Conservation (phyloP, 2,888 invertebrate species). For the Cancer borealis region DNA sequence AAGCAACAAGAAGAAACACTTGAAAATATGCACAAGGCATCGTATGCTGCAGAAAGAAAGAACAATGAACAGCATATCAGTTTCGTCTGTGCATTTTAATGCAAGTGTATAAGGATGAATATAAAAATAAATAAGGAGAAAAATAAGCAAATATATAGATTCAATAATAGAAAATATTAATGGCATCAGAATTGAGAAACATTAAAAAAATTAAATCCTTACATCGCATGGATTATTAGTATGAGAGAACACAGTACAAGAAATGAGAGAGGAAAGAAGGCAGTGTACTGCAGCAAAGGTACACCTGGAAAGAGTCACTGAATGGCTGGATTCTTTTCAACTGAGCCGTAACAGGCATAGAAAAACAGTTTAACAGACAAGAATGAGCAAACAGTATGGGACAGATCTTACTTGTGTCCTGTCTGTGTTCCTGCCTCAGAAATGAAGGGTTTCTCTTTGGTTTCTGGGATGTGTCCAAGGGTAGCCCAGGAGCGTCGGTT, state of each 20-base stretch:
- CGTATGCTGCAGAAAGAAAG: too few species aligned
- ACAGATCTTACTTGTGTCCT: slow-evolving; percentile 56
- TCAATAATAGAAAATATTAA: neutral
- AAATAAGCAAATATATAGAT: too few species aligned
- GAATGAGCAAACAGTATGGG: neutral
- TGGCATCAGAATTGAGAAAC: neutral
- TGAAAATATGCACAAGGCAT: too few species aligned
- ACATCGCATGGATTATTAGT: neutral
- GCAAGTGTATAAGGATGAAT: too few species aligned
- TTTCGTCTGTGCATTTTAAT: too few species aligned
- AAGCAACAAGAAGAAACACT: too few species aligned
- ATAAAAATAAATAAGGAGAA: too few species aligned
- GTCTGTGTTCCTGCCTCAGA: slow-evolving; percentile 63
- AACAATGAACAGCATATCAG: too few species aligned
- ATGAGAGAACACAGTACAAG: neutral
- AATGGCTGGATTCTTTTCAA: neutral
- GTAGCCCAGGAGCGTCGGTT: slow-evolving; percentile 63
- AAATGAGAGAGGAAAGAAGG: neutral
- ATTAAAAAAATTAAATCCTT: neutral
- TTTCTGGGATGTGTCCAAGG: slow-evolving; percentile 54
- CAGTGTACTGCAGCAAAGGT: neutral
- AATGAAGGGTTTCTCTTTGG: slow-evolving; percentile 60
- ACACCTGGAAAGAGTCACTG: neutral
- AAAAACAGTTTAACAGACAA: too few species aligned
- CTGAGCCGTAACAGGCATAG: neutral